Conservation (phyloP, 1,140 invertebrate genomes). For the Leucophenga varia region DNA sequence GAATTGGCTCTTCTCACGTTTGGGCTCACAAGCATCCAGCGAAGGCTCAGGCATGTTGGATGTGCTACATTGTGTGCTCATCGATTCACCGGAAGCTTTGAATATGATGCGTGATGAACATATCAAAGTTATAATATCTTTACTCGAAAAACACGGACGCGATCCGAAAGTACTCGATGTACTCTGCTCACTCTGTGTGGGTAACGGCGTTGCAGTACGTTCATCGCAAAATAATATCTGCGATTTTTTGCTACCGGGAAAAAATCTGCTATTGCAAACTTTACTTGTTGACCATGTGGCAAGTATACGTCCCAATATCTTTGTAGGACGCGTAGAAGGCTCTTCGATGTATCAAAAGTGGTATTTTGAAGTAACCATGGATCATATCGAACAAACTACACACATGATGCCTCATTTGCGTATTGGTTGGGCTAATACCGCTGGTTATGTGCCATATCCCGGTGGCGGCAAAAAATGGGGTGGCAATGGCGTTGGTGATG, state of each 20-base stretch:
- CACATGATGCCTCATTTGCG: conserved; percentile 93
- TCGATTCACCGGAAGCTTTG: conserved; percentile 98
- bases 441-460: conserved; percentile 90
- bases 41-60: conserved; percentile 97
- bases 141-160: conserved; percentile 97
- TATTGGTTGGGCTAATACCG: conserved; percentile 97
- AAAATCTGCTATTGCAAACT: conserved; percentile 95
- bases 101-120: conserved; percentile 99
- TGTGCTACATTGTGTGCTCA: conserved; percentile 97
- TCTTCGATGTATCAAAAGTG: conserved; percentile 98
- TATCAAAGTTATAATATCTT: conserved; percentile 98
- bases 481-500: conserved; percentile 97
- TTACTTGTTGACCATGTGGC: conserved; percentile 95
- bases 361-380: conserved; percentile 99
- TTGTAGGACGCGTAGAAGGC: conserved; percentile 94
- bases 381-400: conserved; percentile 93
- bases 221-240: conserved; percentile 99
- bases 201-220: conserved; percentile 97
- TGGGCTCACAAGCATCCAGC: conserved; percentile 95
- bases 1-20: conserved; percentile 96
- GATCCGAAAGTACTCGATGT: conserved; percentile 99
- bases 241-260: conserved; percentile 95
- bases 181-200: conserved; percentile 97
- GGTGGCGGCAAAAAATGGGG: conserved; percentile 98
- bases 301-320: conserved; percentile 97